Percentiles rank a stretch among this genome's conserved stretches.
Conservation (phyloP, 2,888 invertebrate species). For the Protophormia terraenovae region DNA sequence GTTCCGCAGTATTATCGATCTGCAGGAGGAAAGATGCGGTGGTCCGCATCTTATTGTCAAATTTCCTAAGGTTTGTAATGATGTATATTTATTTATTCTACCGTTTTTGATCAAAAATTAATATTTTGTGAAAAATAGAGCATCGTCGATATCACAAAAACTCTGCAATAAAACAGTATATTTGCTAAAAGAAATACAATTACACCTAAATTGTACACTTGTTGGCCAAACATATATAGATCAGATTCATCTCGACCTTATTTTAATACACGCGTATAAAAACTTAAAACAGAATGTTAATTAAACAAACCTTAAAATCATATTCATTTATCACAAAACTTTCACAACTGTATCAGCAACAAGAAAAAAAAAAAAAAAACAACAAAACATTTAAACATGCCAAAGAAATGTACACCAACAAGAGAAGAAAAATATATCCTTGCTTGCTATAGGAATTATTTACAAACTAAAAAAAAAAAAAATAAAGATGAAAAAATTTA, state of each 20-base stretch:
- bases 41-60: no score
- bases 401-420: constrained; percentile 8
- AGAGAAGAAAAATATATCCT: constrained; percentile 9
- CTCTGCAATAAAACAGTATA: no score
- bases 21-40: no score
- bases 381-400: not conserved
- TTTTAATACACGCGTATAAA: not conserved
- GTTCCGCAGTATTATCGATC: no score
- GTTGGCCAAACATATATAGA: not conserved
- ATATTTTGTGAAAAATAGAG: no score
- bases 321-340: constrained; percentile 52
- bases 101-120: no score
- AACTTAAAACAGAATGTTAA: constrained; percentile 21
- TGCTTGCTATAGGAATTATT: constrained; percentile 18
- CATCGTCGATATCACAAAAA: no score
- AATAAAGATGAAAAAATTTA: not conserved
- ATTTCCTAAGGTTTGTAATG: no score
- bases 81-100: no score
- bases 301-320: constrained; percentile 46
- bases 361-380: not conserved
- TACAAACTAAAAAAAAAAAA: not conserved
- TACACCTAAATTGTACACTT: constrained; percentile 3
- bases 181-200: no score
- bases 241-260: constrained; percentile 3
- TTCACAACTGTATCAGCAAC: constrained; percentile 36